Evolutionary conservation across 2,797 vertebrate species (phyloP).

Genomic region (Synaphobranchus kaupii): DNA sequence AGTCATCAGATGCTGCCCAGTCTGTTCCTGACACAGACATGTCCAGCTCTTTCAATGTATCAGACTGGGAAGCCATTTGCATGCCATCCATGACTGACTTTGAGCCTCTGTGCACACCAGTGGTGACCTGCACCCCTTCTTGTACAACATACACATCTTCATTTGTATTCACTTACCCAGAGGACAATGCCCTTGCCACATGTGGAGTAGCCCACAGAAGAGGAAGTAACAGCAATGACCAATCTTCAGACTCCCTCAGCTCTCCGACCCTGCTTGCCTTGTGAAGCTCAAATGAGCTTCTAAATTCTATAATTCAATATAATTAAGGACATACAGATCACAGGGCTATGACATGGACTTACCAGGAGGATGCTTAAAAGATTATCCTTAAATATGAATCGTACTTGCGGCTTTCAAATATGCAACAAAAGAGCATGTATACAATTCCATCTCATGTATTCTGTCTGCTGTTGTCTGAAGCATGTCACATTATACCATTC

Average conservation of each 20-base stretch:
- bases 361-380: constrained; percentile 58
- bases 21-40: constrained; percentile 94
- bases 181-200: constrained; percentile 84
- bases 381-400: constrained; percentile 54
- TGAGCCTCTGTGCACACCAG: constrained; percentile 93
- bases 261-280: constrained; percentile 97
- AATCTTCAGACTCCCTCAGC: constrained; percentile 91
- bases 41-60: constrained; percentile 84
- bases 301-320: constrained; percentile 54
- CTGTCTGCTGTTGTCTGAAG: constrained; percentile 75
- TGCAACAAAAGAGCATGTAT: constrained; percentile 97
- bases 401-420: constrained; percentile 83
- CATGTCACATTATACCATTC: constrained; percentile 72
- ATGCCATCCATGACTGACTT: constrained; percentile 75
- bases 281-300: constrained; percentile 64
- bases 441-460: constrained; percentile 68
- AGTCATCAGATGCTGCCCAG: constrained; percentile 81
- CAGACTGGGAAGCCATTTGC: constrained; percentile 95
- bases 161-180: constrained; percentile 91
- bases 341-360: constrained; percentile 70
- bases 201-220: constrained; percentile 84
- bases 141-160: constrained; percentile 90
- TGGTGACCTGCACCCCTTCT: constrained; percentile 92
- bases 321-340: constrained; percentile 52
- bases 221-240: constrained; percentile 91